Evolutionary conservation across 1,140 invertebrate species (phyloP).

Genomic region (Drosophila tani): DNA sequence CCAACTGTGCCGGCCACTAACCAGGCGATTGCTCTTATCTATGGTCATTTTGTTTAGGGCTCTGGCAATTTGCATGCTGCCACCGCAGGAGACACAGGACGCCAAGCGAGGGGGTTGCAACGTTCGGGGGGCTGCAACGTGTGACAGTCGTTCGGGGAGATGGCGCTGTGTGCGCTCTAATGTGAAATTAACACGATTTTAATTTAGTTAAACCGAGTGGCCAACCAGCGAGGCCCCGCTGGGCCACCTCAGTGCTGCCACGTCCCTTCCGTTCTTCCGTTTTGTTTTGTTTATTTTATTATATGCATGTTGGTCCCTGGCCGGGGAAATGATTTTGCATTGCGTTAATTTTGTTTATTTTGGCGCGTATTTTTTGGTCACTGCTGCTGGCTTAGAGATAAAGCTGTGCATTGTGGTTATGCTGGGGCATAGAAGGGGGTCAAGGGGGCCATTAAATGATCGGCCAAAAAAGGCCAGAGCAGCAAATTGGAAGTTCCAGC

Average conservation of each 20-base stretch:
- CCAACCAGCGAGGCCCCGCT: constrained; percentile 55
- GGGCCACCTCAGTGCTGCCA: constrained; percentile 23
- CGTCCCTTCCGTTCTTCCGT: not conserved
- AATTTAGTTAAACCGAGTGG: constrained; percentile 82
- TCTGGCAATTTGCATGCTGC: constrained; percentile 66
- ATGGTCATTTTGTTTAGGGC: constrained; percentile 60
- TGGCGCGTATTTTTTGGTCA: constrained; percentile 50
- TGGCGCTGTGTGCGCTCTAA: constrained; percentile 75
- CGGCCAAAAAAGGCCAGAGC: constrained; percentile 35
- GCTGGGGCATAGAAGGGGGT: not conserved
- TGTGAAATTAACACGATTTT: constrained; percentile 84
- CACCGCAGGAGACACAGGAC: constrained; percentile 19
- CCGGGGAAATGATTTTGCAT: constrained; percentile 65
- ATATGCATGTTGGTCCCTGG: constrained; percentile 59
- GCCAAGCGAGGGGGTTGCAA: constrained; percentile 6
- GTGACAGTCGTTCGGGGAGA: constrained; percentile 64
- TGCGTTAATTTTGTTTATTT: constrained; percentile 73
- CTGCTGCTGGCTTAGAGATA: constrained; percentile 53
- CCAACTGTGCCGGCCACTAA: constrained; percentile 3
- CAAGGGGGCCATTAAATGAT: constrained; percentile 51
- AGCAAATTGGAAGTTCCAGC: constrained; percentile 17
- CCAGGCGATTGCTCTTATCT: constrained; percentile 60
- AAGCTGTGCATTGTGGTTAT: constrained; percentile 34
- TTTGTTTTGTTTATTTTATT: constrained; percentile 66
- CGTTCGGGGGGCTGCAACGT: constrained; percentile 37